Conservation (phyloP, 2,888 invertebrate species). For the Cylloceria caligata region DNA sequence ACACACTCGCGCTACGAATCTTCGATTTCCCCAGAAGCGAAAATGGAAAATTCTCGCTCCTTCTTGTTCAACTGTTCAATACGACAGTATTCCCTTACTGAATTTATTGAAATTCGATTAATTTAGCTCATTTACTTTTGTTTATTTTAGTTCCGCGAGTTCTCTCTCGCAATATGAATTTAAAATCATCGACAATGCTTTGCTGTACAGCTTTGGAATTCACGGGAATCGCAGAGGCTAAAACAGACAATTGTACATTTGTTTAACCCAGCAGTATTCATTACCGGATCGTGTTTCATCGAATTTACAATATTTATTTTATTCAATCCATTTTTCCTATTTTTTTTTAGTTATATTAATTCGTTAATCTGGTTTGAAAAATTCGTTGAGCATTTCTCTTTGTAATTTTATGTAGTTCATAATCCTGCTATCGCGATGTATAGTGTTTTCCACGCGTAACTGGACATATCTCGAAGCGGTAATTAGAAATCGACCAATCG, state of each 20-base stretch:
- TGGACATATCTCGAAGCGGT: too few relatives aligned
- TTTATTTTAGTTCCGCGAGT: not conserved
- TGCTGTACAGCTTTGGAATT: not conserved
- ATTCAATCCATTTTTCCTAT: not conserved
- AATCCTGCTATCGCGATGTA: not conserved
- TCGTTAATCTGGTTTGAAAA: not conserved
- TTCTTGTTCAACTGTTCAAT: conserved; percentile 19
- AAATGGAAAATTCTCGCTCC: conserved; percentile 26
- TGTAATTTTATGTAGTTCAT: not conserved
- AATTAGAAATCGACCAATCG: too few relatives aligned
- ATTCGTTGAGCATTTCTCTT: not conserved
- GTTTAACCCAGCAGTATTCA: not conserved
- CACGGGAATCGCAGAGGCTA: not conserved
- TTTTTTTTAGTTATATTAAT: not conserved
- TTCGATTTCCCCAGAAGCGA: too few relatives aligned
- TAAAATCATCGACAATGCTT: conserved; percentile 5
- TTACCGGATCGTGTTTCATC: not conserved
- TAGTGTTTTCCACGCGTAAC: too few relatives aligned
- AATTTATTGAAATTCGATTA: not conserved
- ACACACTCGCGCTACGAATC: too few relatives aligned
- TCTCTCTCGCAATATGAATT: not conserved
- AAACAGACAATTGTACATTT: not conserved
- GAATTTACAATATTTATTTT: conserved; percentile 8
- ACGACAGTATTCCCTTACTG: not conserved
- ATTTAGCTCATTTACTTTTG: conserved; percentile 3